Conservation (phyloP, 2,797 vertebrate species). For the Lepilemur septentrionalis region DNA sequence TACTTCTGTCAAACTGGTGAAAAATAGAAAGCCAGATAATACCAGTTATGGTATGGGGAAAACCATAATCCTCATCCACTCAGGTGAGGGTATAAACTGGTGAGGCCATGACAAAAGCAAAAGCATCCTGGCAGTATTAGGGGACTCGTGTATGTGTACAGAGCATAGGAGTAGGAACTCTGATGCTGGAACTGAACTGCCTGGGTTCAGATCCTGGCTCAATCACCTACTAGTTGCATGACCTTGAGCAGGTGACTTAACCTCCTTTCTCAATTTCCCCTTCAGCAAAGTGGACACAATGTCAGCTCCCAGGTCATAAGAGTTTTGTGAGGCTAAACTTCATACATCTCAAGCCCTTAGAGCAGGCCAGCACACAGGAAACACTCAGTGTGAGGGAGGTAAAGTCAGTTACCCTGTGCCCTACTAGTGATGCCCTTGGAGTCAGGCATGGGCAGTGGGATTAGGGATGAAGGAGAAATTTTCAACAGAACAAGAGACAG, state of each 20-base stretch:
- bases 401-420: neutral
- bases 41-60: no score
- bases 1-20: neutral
- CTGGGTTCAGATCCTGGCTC: neutral
- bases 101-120: no score
- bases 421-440: neutral
- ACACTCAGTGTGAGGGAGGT: neutral
- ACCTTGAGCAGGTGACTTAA: neutral
- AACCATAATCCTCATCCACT: fast-evolving
- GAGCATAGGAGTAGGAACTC: neutral
- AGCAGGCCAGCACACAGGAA: neutral
- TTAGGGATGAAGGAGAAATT: neutral
- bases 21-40: neutral
- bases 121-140: no score
- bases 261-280: neutral
- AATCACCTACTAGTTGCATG: neutral
- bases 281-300: neutral
- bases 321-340: neutral
- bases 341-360: no score
- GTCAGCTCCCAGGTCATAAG: neutral
- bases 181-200: neutral
- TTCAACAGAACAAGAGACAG: neutral
- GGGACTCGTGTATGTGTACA: neutral
- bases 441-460: neutral
- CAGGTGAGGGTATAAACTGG: no score